Evolutionary conservation across 2,888 invertebrate species (phyloP), one percentile per base, ranked within the genome.

Genomic region (Chrysotoxum bicinctum): DNA sequence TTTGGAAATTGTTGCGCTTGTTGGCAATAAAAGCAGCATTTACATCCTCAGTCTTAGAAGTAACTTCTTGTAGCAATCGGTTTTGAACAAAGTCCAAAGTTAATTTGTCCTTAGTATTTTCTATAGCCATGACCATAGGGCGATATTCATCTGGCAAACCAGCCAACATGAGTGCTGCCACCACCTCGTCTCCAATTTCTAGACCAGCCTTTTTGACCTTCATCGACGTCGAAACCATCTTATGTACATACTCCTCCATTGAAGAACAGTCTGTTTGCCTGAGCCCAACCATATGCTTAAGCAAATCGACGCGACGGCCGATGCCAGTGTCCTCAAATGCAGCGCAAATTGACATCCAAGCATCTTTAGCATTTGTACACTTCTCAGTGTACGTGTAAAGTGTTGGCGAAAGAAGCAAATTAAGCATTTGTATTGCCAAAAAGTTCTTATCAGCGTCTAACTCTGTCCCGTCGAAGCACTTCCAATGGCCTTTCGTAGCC

Each of bases 141-240:
- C 23, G n/a, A 23, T 35, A 52, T 6, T 52, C 66, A 10, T 64
- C 48, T 10, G 64, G 64, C 16, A 64, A 52, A 23, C 52, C 66
- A n/a, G 23, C 37, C 23, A 68, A 37, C 52, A 37, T 52, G 2
- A 32, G 16, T 2, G 60, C 23, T 10, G 60, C 60, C 21, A 66
- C n/a, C 3, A 54, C 54, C n/a, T 54, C 30, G 10, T 30, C 30
- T 4, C 30, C 54, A 9, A 54, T 54, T 5, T 48, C 21, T 6
- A 3, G 7, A 48, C 21, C 48, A 26, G 26, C 26, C 26, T 26
- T 26, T 26, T 26, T 26, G 5, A 26, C 26, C 26, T 26, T 26
- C 26, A 26, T 26, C 3, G 26, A 26, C 26, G 5, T 26, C 26
- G 5, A 26, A 26, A 26, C 26, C 26, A 26, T 26, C 21, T 48